Base-by-base conservation (phyloP, 64 coral and sea anemone species). In the Actinia tenebrosa region DNA sequence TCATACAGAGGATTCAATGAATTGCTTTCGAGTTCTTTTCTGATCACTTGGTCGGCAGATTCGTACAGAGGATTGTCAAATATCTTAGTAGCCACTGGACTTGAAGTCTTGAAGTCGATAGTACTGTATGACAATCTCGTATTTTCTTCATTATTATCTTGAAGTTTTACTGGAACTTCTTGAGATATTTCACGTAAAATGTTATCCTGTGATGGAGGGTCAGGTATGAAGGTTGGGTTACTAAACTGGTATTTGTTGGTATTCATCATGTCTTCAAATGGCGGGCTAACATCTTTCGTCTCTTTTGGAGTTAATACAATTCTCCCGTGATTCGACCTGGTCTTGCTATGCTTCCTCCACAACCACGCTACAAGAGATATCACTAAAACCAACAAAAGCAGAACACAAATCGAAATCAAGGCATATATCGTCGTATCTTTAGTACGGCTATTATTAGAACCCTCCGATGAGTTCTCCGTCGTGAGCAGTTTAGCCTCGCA, bases 21-120 rank as follows among this genome's bases (percentile, higher is more conserved):
- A 55, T 91, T 82, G 37, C 27, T 58, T 14, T 20, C 50, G 26
- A 6, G 44, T 79, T 95, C 83, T 63, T 80, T 95, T 14, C 89
- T 80, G 25, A 95, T 77, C 52, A 95, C 93, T 56, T 79, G 56
- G 16, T 95, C 93, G 1, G 82, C 93, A 47, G 93, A 85, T 79
- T 95, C 93, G 80, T 91, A 95, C 56, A 91, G 58, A 18, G 93
- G 93, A 22, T 95, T 95, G 22, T 95, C 93, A 42, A 86, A 91
- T 0, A 82, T 87, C 82, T 88, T 69, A 26, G 88, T 69, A 26
- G 88, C 93, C 23, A 84, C 60, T 52, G 79, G 53, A 26, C 84
- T 82, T 44, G 89, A 89, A 19, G 88, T 88, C 69, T 64, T 87
- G 50, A 95, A 58, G 56, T 58, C 56, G 56, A 58, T 58, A 58